Percentiles rank a stretch among this genome's conserved stretches.
phyloP scores from a whole-genome alignment of 2,797 vertebrate genomes.

The Gastrophryne carolinensis region DNA sequence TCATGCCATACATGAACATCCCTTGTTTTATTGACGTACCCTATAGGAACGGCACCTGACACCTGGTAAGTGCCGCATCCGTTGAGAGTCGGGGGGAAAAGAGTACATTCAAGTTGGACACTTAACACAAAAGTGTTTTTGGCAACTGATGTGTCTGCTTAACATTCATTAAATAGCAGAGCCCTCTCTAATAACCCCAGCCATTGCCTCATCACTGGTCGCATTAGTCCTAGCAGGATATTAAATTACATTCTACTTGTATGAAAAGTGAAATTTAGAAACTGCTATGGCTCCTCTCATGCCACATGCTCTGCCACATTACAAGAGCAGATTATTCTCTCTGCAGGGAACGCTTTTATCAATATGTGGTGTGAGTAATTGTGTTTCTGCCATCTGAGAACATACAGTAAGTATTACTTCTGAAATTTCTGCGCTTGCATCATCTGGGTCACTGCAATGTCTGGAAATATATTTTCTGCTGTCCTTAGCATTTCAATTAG shows the following conservation, averaged over 20 bases:
- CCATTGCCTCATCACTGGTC: not conserved
- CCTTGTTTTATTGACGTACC: no score
- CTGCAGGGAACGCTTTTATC: not conserved
- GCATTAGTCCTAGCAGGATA: not conserved
- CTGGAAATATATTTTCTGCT: not conserved
- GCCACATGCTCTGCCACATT: not conserved
- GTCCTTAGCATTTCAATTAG: constrained; percentile 20
- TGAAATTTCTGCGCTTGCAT: not conserved
- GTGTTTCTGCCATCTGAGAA: not conserved
- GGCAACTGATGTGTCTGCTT: no score
- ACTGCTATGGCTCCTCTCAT: not conserved
- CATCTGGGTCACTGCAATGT: not conserved
- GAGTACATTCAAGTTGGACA: no score
- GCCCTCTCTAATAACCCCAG: no score
- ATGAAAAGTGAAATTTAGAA: not conserved
- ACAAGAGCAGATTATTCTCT: not conserved
- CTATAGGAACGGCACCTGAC: no score
- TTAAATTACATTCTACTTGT: not conserved
- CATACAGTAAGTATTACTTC: not conserved
- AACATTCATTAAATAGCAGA: no score
- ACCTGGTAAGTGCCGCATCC: no score
- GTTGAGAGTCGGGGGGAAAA: no score
- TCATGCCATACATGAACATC: no score
- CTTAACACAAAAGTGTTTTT: no score
- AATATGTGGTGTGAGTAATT: not conserved